Base-by-base conservation (phyloP, 2,888 invertebrate species). In the Ceramica pisi region DNA sequence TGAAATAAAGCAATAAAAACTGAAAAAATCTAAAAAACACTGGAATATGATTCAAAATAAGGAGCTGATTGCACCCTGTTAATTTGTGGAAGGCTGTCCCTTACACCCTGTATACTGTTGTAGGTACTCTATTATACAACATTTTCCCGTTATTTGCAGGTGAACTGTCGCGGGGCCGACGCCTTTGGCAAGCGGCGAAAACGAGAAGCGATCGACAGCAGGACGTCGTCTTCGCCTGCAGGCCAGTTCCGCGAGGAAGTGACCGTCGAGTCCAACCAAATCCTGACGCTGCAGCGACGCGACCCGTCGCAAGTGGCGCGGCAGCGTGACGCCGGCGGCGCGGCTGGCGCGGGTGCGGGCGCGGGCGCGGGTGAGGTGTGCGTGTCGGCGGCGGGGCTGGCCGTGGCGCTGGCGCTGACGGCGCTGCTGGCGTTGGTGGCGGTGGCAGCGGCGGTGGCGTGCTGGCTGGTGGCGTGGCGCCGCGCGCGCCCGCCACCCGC, bases 401-500 rank as follows among this genome's bases (percentile, higher is more conserved):
- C 99, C 86, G 98, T 99, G 89, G 98, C 99, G 83, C 96, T 99
- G 89, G 98, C 99, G 80, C 98, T 99, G 91, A 99, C 99, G 82
- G 99, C 99, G 63, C 97, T 99, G 78, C 95, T 99, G 90, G 99
- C 99, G 72, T 96, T 99, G 81, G 99, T 99, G 74, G 99, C 99
- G 71, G 99, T 99, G 71, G 99, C 99, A 41, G 98, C 99, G 64
- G 99, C 99, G 71, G 99, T 99, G 72, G 99, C 98, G 78, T 99
- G 99, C 94, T 99, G 99, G 99, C 97, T 99, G 82, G 98, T 99
- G 97, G 99, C 99, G 86, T 99, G 99, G 96, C 96, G 99, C 84
- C 97, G 98, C 87, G 97, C 98, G 90, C 98, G 98, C 66, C 98
- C 98, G 89, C 97, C 98, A 65, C 97, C 98, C 80, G 99, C 99